Percentiles rank a stretch among this genome's conserved stretches.
Conservation (phyloP, 2,888 invertebrate species). For the Leptinotarsa rubiginosa region DNA sequence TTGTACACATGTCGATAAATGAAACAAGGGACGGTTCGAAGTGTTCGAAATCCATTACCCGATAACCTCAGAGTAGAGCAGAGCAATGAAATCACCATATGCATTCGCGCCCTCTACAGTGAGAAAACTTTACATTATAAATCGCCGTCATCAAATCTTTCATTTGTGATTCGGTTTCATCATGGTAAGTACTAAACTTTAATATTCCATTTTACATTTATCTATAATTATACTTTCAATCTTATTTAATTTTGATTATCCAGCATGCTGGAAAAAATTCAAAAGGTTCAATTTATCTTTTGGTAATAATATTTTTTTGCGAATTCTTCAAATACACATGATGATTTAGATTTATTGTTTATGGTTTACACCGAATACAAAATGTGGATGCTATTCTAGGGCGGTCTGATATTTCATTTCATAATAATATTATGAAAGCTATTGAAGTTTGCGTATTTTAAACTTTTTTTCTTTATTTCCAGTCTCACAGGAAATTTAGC, state of each 20-base stretch:
- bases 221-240: neutral
- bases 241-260: neutral
- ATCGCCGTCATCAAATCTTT: neutral
- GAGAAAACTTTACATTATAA: neutral
- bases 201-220: neutral
- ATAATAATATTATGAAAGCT: neutral
- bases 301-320: neutral
- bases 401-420: conserved; percentile 74
- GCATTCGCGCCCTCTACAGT: neutral
- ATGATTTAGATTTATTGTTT: conserved; percentile 75
- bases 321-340: conserved; percentile 62
- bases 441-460: neutral
- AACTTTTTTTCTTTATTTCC: neutral
- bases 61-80: too few relatives aligned
- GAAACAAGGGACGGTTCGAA: too few relatives aligned
- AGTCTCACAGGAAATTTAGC: conserved; percentile 99
- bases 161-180: neutral
- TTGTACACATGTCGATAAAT: too few relatives aligned
- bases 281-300: too few relatives aligned
- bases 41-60: too few relatives aligned
- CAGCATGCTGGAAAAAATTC: neutral
- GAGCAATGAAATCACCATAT: too few relatives aligned
- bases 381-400: conserved; percentile 78
- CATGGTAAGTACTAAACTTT: neutral
- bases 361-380: conserved; percentile 75